phyloP scores from a whole-genome alignment of 2,888 invertebrate genomes.

The Galeopsomyia nigrocyanea region DNA sequence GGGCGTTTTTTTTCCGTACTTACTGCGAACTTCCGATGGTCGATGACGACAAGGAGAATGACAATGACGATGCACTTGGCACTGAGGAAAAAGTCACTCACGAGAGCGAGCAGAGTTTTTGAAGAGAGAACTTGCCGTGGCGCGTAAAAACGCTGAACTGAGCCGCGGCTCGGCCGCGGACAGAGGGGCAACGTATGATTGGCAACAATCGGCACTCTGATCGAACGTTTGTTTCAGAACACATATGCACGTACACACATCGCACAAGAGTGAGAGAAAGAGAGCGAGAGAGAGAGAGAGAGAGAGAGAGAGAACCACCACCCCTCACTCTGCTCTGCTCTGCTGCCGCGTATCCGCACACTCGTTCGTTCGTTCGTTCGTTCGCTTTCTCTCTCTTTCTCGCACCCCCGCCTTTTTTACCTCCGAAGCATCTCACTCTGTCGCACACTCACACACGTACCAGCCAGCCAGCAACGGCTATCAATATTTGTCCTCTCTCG shows the following conservation, averaged over 20 bases:
- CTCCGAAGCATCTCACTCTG: slow-evolving; percentile 11
- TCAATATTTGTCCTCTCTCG: slow-evolving; percentile 48
- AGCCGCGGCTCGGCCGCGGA: slow-evolving; percentile 61
- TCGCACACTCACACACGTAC: slow-evolving; percentile 14
- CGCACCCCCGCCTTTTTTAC: slow-evolving; percentile 11
- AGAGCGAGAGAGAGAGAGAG: slow-evolving; percentile 3
- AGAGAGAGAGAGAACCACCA: slow-evolving; percentile 5
- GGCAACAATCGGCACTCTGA: slow-evolving; percentile 68
- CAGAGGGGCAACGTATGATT: slow-evolving; percentile 67
- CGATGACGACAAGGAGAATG: slow-evolving; percentile 28
- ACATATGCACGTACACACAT: slow-evolving; percentile 50
- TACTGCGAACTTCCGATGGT: not conserved
- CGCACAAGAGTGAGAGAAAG: too few relatives aligned
- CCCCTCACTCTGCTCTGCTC: slow-evolving; percentile 30
- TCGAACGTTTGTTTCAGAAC: slow-evolving; percentile 68
- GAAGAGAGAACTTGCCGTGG: slow-evolving; percentile 55
- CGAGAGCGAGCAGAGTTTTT: not conserved
- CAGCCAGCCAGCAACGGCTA: slow-evolving; percentile 36
- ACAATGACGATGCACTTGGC: not conserved
- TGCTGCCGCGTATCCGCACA: slow-evolving; percentile 10
- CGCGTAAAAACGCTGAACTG: slow-evolving; percentile 68
- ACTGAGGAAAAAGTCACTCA: not conserved
- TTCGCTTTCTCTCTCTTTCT: slow-evolving; percentile 23
- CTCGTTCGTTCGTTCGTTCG: slow-evolving; percentile 30
- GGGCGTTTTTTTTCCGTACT: too few relatives aligned